phyloP scores from a whole-genome alignment of 2,797 vertebrate genomes.

The Pipistrellus nathusii region DNA sequence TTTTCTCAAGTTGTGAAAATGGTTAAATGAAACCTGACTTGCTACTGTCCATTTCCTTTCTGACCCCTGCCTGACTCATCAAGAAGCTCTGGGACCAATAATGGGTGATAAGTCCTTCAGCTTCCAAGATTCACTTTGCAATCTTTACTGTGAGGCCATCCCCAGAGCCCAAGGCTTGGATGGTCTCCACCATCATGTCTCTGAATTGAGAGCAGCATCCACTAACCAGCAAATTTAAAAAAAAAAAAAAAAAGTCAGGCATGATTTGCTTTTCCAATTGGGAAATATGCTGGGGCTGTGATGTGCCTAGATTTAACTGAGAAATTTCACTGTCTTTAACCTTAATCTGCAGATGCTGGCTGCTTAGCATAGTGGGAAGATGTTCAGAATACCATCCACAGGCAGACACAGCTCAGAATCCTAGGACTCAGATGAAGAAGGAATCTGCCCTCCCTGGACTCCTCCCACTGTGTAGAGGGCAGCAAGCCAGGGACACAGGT shows the following conservation, averaged over 20 bases:
- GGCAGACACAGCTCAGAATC: conserved; percentile 17
- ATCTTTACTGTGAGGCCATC: background rate
- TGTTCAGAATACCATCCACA: conserved; percentile 53
- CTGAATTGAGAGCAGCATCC: background rate
- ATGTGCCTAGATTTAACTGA: conserved; percentile 36
- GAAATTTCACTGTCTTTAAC: conserved; percentile 65
- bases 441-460: conserved; percentile 58
- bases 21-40: conserved; percentile 29
- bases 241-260: background rate
- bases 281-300: conserved; percentile 60
- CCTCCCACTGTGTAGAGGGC: conserved; percentile 67
- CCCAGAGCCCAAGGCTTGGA: background rate
- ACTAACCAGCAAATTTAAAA: conserved; percentile 31
- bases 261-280: background rate
- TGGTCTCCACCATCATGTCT: background rate
- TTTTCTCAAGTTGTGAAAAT: conserved; percentile 39
- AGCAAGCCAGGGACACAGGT: conserved; percentile 76
- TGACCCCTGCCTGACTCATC: background rate
- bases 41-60: background rate
- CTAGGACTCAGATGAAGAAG: conserved; percentile 26
- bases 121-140: background rate
- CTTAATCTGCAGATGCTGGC: conserved; percentile 62
- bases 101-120: background rate
- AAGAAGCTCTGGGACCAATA: background rate
- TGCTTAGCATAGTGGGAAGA: conserved; percentile 58